Conservation (phyloP, 2,113 vertebrate genomes). For the Conger conger region DNA sequence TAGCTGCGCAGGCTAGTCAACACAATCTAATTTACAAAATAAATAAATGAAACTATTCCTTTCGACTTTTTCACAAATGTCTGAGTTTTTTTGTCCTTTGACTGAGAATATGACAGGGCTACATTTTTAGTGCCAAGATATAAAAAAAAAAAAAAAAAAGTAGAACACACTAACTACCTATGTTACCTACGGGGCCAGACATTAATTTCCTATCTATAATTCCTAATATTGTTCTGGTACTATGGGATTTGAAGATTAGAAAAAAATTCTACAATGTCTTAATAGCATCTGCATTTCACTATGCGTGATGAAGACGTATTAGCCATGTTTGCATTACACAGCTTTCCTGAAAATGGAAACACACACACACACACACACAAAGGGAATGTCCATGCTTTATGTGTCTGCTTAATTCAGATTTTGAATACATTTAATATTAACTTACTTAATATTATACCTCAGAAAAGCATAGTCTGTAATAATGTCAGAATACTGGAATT, state of each 20-base stretch:
- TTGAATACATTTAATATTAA: no score
- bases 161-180: conserved; percentile 17
- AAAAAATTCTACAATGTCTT: background rate
- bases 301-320: background rate
- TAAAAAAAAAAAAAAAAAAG: conserved; percentile 11
- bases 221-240: conserved; percentile 15
- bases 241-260: conserved; percentile 20
- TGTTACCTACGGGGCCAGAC: conserved; percentile 29
- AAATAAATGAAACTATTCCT: background rate
- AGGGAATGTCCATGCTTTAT: no score
- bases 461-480: no score
- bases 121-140: conserved; percentile 13
- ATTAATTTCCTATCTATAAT: conserved; percentile 19
- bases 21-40: background rate
- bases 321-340: no score
- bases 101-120: background rate
- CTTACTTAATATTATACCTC: no score
- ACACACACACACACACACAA: no score
- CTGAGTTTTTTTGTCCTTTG: background rate
- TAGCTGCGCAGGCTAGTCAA: background rate
- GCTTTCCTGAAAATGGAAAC: no score
- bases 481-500: no score
- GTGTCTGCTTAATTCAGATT: no score
- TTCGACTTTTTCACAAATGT: background rate
- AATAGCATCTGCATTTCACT: background rate